phyloP scores from a whole-genome alignment of 2,113 vertebrate genomes.

The Lophochroa leadbeateri region DNA sequence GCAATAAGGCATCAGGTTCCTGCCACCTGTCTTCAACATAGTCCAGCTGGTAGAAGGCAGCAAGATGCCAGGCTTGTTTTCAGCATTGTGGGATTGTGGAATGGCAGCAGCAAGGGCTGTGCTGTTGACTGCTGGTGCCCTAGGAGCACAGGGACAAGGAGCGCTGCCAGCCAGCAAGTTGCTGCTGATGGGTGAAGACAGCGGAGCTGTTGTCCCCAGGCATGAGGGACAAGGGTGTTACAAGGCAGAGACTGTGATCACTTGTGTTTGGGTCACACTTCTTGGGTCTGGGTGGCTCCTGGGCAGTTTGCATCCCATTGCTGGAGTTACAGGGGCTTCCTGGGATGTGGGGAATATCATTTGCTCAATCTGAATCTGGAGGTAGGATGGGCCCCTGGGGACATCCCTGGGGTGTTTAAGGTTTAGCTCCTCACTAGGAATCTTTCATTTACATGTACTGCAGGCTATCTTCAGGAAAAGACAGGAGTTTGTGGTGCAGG shows the following conservation, averaged over 20 bases:
- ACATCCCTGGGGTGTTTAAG: not conserved
- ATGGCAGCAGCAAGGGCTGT: not conserved
- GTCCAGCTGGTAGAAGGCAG: not conserved
- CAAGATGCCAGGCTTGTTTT: not conserved
- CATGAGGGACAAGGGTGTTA: accelerated
- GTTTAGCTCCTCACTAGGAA: not conserved
- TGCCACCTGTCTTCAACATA: accelerated
- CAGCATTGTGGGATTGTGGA: accelerated
- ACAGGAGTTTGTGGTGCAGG: not conserved
- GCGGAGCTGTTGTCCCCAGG: not conserved
- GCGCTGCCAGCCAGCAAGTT: not conserved
- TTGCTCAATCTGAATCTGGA: not conserved
- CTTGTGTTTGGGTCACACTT: not conserved
- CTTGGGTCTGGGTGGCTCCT: accelerated
- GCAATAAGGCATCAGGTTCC: not conserved
- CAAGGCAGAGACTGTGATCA: not conserved
- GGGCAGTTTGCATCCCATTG: not conserved
- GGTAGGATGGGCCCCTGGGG: not conserved
- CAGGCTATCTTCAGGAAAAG: not conserved
- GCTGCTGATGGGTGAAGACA: not conserved
- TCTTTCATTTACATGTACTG: not conserved
- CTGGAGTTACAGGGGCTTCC: too few species aligned
- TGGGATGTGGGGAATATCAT: not conserved
- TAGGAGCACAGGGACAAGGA: not conserved
- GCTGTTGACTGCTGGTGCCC: not conserved